Percentiles rank a stretch among this genome's conserved stretches.
Evolutionary conservation across 2,888 invertebrate species (phyloP).

Genomic region (Portevinia maculata): DNA sequence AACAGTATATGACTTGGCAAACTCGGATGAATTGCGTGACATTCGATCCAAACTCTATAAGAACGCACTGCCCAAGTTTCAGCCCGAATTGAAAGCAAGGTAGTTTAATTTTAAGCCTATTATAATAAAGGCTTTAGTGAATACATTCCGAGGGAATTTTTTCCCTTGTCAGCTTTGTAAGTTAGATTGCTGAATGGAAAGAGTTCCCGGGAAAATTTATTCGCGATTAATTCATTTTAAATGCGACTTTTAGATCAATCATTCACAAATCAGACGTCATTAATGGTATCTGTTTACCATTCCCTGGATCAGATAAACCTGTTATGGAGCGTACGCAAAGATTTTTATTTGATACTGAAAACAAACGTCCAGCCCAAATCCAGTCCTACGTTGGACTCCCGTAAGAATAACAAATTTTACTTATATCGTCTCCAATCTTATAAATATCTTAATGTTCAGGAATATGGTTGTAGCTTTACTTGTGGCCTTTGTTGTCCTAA

Average conservation of each 20-base stretch:
- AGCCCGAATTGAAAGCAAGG: constrained; percentile 85
- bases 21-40: constrained; percentile 85
- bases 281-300: constrained; percentile 88
- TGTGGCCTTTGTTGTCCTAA: constrained; percentile 84
- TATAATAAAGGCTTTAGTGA: too few species aligned
- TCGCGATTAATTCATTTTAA: not conserved
- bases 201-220: too few species aligned
- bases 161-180: too few species aligned
- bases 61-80: constrained; percentile 85
- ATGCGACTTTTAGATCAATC: constrained; percentile 80
- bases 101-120: not conserved
- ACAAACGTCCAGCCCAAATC: constrained; percentile 90
- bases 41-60: constrained; percentile 88
- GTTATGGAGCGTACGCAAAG: constrained; percentile 93
- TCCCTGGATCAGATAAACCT: constrained; percentile 92
- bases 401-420: constrained; percentile 70
- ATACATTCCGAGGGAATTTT: too few species aligned
- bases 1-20: constrained; percentile 89
- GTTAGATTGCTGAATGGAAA: too few species aligned
- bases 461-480: constrained; percentile 84
- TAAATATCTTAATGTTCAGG: constrained; percentile 75
- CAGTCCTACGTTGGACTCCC: constrained; percentile 87
- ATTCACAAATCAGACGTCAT: constrained; percentile 84
- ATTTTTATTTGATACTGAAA: constrained; percentile 86
- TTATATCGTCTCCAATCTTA: not conserved